Conservation (phyloP, 2,113 vertebrate species). For the Odobenus rosmarus region DNA sequence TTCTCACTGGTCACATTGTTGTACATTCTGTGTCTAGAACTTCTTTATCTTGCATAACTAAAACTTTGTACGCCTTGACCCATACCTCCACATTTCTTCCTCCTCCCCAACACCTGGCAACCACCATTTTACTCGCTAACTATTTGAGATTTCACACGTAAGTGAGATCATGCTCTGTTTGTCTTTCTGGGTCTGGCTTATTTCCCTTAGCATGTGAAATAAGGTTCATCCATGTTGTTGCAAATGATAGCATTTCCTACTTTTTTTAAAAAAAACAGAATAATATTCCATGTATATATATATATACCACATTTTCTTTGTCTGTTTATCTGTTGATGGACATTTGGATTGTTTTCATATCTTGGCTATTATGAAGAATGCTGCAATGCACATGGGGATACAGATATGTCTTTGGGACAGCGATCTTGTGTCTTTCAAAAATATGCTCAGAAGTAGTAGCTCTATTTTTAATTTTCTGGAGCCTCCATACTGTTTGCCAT, state of each 20-base stretch:
- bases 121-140: neutral
- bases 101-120: neutral
- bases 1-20: neutral
- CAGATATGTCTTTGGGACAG: accelerated
- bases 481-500: neutral
- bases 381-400: too few relatives aligned
- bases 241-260: neutral
- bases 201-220: neutral
- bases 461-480: neutral
- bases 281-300: neutral
- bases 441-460: neutral
- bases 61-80: neutral
- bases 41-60: neutral
- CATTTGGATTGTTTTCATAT: neutral
- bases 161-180: neutral
- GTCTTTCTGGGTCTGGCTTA: neutral
- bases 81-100: neutral
- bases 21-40: neutral
- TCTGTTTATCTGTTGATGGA: neutral
- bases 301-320: neutral
- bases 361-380: neutral
- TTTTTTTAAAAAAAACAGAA: neutral
- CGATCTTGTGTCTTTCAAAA: neutral
- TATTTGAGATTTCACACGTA: neutral
- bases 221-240: neutral